Evolutionary conservation across 2,888 invertebrate genomes (phyloP).

Genomic region (Coleophora flavipennella): DNA sequence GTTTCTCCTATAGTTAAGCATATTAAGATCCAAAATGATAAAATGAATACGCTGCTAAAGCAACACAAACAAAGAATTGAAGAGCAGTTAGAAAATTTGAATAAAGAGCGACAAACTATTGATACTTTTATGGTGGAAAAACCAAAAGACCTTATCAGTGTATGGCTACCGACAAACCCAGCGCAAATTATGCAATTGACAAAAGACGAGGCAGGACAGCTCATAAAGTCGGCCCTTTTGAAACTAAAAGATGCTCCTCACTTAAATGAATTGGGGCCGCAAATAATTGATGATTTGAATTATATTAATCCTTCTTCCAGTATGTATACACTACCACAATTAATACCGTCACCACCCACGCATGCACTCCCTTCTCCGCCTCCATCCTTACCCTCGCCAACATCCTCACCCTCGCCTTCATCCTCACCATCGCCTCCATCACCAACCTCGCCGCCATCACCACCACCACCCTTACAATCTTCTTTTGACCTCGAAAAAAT

Average conservation of each 20-base stretch:
- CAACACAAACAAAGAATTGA: constrained; percentile 40
- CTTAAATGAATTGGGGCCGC: not conserved
- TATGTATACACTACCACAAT: too few relatives aligned
- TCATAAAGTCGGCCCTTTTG: constrained; percentile 12
- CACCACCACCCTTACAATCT: constrained; percentile 9
- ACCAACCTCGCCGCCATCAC: constrained; percentile 5
- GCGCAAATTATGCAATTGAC: constrained; percentile 16
- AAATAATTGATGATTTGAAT: too few relatives aligned
- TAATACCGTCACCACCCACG: too few relatives aligned
- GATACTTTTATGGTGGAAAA: constrained; percentile 19
- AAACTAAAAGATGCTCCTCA: constrained; percentile 9
- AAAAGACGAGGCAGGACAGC: constrained; percentile 17
- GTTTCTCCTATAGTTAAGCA: constrained; percentile 14
- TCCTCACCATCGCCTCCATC: not conserved
- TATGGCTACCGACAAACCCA: constrained; percentile 17
- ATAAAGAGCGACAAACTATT: constrained; percentile 35
- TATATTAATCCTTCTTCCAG: too few relatives aligned
- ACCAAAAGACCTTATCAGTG: constrained; percentile 18
- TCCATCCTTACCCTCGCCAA: not conserved
- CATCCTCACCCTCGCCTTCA: not conserved
- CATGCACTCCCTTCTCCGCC: constrained; percentile 3
- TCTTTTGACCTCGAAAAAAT: constrained; percentile 15
- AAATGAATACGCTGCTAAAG: constrained; percentile 32
- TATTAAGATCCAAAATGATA: constrained; percentile 26
- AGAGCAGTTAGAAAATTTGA: constrained; percentile 34